Percentiles rank a stretch among this genome's conserved stretches.
Evolutionary conservation across 2,888 invertebrate genomes (phyloP).

Genomic region (Drosophila fungiperda): DNA sequence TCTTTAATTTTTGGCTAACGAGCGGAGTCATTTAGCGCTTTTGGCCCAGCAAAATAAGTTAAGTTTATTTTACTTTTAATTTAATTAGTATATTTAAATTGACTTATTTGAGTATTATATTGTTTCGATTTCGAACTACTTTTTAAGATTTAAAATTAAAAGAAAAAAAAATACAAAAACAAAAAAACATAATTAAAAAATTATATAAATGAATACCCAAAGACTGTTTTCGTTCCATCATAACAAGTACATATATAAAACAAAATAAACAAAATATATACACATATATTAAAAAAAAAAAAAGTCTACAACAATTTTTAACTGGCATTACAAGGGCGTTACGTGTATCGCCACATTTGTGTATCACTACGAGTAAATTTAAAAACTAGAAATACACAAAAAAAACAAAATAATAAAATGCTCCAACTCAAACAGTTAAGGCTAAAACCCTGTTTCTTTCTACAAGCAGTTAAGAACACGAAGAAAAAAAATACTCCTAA

Average conservation of each 20-base stretch:
- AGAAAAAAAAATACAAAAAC: constrained; percentile 18
- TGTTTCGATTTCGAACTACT: constrained; percentile 42
- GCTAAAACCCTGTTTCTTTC: constrained; percentile 37
- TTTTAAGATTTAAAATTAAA: constrained; percentile 57
- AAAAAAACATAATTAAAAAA: constrained; percentile 66
- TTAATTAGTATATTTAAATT: constrained; percentile 16
- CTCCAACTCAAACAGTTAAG: constrained; percentile 13
- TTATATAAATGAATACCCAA: constrained; percentile 84
- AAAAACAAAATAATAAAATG: background rate
- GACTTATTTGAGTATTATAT: constrained; percentile 54
- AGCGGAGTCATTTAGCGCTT: constrained; percentile 52
- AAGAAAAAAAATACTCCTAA: constrained; percentile 63
- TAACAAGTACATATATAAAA: constrained; percentile 75
- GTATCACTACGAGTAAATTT: constrained; percentile 54
- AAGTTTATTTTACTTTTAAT: constrained; percentile 16
- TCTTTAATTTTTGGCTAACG: constrained; percentile 22
- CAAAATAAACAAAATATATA: constrained; percentile 50
- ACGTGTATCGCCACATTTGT: constrained; percentile 47
- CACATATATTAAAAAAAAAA: constrained; percentile 46
- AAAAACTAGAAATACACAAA: constrained; percentile 27
- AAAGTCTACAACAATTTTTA: constrained; percentile 52
- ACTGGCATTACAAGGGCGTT: constrained; percentile 51
- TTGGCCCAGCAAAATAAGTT: constrained; percentile 34
- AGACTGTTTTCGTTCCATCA: constrained; percentile 86
- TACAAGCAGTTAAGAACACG: constrained; percentile 8